phyloP scores from a whole-genome alignment of 2,113 vertebrate genomes.

The Solenodon paradoxus region DNA sequence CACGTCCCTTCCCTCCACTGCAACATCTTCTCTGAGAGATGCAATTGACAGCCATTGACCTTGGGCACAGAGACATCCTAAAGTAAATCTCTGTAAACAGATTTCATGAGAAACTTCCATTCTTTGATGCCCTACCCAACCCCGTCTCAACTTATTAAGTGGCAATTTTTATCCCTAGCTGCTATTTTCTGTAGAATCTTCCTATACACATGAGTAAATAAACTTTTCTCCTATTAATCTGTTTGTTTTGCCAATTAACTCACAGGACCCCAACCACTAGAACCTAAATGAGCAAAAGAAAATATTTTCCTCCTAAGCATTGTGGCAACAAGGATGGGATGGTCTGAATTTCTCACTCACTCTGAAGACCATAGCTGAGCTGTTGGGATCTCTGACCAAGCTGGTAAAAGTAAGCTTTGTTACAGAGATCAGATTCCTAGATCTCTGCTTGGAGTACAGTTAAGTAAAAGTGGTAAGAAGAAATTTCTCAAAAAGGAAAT shows the following conservation, averaged over 20 bases:
- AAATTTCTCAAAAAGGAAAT: background rate
- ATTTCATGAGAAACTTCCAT: background rate
- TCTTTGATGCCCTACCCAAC: background rate
- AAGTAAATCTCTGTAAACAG: background rate
- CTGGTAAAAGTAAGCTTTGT: background rate
- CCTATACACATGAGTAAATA: background rate
- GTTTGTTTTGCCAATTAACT: background rate
- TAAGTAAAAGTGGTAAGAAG: background rate
- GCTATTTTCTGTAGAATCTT: background rate
- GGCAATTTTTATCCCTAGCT: background rate
- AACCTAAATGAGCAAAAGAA: background rate
- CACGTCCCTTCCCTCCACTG: fast-evolving
- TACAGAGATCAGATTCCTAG: background rate
- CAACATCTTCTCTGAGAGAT: too few species aligned
- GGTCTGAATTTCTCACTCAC: background rate
- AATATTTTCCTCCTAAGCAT: background rate
- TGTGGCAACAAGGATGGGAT: background rate
- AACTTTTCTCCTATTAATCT: background rate
- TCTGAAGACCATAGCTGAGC: background rate
- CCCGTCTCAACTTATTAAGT: background rate
- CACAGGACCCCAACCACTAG: background rate
- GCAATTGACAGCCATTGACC: background rate
- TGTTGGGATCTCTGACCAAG: background rate
- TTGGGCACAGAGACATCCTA: background rate
- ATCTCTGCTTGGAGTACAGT: background rate